Base-by-base conservation (phyloP, 1,140 invertebrate genomes). In the Papilio glaucus region DNA sequence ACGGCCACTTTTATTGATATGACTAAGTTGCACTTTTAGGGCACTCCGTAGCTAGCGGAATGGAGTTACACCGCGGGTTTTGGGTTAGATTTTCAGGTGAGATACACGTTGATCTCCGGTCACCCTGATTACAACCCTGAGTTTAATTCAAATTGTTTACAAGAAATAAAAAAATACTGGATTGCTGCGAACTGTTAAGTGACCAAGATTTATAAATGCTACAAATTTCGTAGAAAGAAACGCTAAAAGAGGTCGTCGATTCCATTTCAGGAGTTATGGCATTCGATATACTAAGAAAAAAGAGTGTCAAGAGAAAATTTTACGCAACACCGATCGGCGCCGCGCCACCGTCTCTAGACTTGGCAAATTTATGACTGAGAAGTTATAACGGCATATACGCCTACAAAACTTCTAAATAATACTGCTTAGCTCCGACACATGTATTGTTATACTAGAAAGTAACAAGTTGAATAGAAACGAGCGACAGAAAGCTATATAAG, bases 361-460 rank as follows among this genome's bases (percentile, higher is more conserved):
- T 69, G 75, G 72, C 71, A 76, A 73, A 82, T 87, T 89, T 89
- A 89, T 81, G 85, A 84, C 82, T 77, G 72, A 60, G 60, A 74
- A 79, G 78, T 84, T 85, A 79, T 82, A 79, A 76, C 79, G 76
- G 77, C 71, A 71, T 71, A 74, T 73, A 84, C 83, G 78, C 87
- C 86, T 78, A 84, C 80, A 77, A 83, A 71, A 78, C 77, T 77
- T 79, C 79, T 77, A 82, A 83, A 83, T 84, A 82, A 76, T 75
- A 79, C 75, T 78, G 69, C 76, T 83, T 75, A 77, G 80, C 72
- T 65, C 33, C 57, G 39, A 80, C 74, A 80, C 79, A 72, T 74
- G 76, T 73, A 74, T 81, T 84, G 75, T 78, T 73, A 68, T 70
- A 72, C 61, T 65, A 74, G 77, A 77, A 79, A 57, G 49, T 57